Percentiles rank a stretch among this genome's conserved stretches.
Conservation (phyloP, 2,888 invertebrate genomes). For the Acanthosepion esculentum region DNA sequence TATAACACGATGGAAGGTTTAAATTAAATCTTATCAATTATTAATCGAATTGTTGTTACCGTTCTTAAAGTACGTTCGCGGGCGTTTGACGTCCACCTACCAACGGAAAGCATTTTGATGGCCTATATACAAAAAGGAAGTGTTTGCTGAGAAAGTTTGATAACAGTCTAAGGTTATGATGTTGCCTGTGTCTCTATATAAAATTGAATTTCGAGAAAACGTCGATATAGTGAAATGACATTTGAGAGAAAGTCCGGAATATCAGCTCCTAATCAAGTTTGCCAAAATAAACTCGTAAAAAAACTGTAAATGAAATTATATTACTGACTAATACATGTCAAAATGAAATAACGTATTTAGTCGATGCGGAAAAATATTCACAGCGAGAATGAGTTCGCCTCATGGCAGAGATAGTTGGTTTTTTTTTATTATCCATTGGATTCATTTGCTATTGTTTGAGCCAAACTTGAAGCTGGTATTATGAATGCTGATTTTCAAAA, state of each 20-base stretch:
- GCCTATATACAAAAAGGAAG: not conserved
- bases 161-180: not conserved
- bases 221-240: not conserved
- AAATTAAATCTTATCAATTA: slow-evolving; percentile 16
- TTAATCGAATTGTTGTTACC: not conserved
- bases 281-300: not conserved
- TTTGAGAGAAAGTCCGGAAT: not conserved
- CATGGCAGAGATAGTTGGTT: too few relatives aligned
- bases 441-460: too few relatives aligned
- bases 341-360: not conserved
- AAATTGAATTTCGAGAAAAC: not conserved
- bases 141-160: not conserved
- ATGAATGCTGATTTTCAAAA: too few relatives aligned
- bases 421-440: too few relatives aligned
- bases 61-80: not conserved
- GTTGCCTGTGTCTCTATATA: not conserved
- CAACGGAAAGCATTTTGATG: not conserved
- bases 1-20: not conserved
- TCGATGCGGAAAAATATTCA: not conserved
- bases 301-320: not conserved
- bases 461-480: too few relatives aligned
- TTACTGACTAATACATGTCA: not conserved
- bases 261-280: not conserved
- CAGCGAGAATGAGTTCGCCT: too few relatives aligned
- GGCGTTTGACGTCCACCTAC: not conserved